phyloP scores from a whole-genome alignment of 2,113 vertebrate species.

The Psophia crepitans region DNA sequence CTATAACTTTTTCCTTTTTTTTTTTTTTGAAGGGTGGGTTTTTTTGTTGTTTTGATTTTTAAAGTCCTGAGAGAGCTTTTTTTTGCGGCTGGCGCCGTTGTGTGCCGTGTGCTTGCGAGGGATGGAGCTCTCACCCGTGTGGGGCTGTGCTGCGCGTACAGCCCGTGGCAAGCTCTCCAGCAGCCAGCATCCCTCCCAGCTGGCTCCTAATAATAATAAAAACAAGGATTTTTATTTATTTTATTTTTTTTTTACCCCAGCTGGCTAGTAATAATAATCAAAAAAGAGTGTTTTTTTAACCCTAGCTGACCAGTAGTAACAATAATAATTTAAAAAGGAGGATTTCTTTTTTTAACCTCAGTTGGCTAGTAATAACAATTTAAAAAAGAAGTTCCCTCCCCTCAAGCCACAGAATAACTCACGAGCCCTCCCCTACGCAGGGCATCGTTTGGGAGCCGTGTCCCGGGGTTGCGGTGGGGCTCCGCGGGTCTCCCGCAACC shows the following conservation, averaged over 20 bases:
- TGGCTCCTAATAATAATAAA: neutral
- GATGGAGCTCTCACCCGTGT: rapidly evolving
- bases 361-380: neutral
- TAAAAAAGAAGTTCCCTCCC: too few relatives aligned
- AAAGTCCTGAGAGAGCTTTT: too few relatives aligned
- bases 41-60: too few relatives aligned
- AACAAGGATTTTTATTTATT: neutral
- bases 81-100: rapidly evolving
- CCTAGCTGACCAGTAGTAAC: neutral
- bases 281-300: neutral
- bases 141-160: neutral
- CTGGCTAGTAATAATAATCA: neutral
- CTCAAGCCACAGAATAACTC: neutral
- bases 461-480: neutral
- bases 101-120: neutral
- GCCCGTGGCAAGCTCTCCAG: neutral
- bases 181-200: neutral
- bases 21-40: too few relatives aligned
- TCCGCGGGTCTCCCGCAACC: neutral
- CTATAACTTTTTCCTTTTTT: neutral
- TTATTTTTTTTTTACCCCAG: neutral
- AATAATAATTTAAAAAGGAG: neutral
- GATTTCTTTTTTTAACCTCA: neutral
- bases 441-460: neutral
- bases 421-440: neutral